Conservation (phyloP, 37 sponge, comb jelly and placozoan species). For the Oscarella lobularis region DNA sequence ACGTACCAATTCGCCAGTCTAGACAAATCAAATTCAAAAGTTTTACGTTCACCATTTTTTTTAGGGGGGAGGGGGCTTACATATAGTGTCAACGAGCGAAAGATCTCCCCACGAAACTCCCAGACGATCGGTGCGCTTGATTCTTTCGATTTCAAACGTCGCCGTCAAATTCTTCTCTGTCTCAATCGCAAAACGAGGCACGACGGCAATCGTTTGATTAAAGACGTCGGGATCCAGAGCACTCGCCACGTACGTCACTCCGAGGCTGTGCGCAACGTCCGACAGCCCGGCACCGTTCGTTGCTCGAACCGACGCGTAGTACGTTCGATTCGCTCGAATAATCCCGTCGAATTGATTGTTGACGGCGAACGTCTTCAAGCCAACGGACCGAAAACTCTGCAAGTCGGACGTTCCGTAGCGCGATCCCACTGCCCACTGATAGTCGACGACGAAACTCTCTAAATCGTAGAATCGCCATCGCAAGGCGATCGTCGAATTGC, state of each 20-base stretch:
- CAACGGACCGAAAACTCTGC: conserved; percentile 30
- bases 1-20: conserved; percentile 70
- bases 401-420: conserved; percentile 17
- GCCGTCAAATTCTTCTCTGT: conserved; percentile 7
- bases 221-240: conserved; percentile 38
- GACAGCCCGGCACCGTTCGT: conserved; percentile 56
- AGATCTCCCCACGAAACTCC: conserved; percentile 38
- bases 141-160: conserved; percentile 8
- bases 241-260: conserved; percentile 43
- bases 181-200: conserved; percentile 9
- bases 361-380: conserved; percentile 16
- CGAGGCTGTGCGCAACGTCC: conserved; percentile 19
- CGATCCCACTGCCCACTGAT: conserved; percentile 62
- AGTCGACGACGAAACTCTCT: conserved; percentile 61
- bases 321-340: conserved; percentile 38
- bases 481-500: conserved; percentile 43
- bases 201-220: conserved; percentile 10
- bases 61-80: no score
- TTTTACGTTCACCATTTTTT: no score
- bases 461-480: conserved; percentile 51
- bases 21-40: neutral
- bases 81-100: conserved; percentile 36
- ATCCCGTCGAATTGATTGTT: conserved; percentile 18
- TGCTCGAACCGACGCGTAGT: conserved; percentile 51
- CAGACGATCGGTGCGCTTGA: conserved; percentile 6